These are phyloP conservation scores for Rhaphigaster nebulosa DNA, from an alignment of 2,888 invertebrate species.

Conservation along the genomic window DNA sequence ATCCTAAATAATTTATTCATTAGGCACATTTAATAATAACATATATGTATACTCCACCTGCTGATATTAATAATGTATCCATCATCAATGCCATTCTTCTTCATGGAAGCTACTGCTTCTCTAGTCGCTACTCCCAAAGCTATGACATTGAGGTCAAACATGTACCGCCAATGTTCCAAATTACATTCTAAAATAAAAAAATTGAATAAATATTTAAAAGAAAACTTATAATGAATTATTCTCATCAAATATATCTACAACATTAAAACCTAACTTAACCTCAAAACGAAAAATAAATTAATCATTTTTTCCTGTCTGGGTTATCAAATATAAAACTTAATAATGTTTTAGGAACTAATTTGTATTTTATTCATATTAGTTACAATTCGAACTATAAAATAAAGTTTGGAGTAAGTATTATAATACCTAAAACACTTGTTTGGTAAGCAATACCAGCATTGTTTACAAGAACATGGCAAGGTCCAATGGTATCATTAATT, in stretches of 20 bases:
- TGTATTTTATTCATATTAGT: too few species aligned
- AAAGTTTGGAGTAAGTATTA: too few species aligned
- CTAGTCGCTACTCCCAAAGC: conserved; percentile 63
- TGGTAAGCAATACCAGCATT: conserved; percentile 64
- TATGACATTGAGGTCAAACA: conserved; percentile 65
- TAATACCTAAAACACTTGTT: conserved; percentile 60
- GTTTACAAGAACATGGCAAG: conserved; percentile 64
- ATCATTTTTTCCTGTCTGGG: too few species aligned
- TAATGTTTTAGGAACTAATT: too few species aligned
- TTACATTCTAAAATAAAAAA: conserved; percentile 62
- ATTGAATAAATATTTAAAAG: too few species aligned
- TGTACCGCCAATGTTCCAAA: conserved; percentile 63
- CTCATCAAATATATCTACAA: not conserved
- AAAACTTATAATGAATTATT: not conserved
- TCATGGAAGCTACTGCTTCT: conserved; percentile 65
- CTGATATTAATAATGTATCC: conserved; percentile 66
- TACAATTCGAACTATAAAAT: too few species aligned
- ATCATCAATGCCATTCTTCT: conserved; percentile 62
- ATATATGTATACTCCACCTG: conserved; percentile 63
- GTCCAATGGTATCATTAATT: conserved; percentile 63
- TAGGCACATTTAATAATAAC: not conserved
- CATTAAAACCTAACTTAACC: too few species aligned
- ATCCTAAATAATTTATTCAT: not conserved
- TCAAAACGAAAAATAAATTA: too few species aligned
- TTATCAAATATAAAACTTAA: too few species aligned